Evolutionary conservation across 1,140 invertebrate species (phyloP).

Genomic region (Psix sp.): DNA sequence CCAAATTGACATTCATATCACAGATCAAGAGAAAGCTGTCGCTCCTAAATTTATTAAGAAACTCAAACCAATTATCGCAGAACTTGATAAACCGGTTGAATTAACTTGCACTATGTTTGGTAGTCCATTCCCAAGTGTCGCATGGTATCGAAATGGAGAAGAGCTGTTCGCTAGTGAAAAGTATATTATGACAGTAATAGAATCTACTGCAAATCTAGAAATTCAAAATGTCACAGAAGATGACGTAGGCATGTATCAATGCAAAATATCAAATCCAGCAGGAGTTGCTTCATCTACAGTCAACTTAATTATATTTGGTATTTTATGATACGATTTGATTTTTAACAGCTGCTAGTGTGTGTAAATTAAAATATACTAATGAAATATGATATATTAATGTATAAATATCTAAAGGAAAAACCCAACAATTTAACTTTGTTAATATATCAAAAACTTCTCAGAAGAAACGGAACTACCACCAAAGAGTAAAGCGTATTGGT

Average conservation of each 20-base stretch:
- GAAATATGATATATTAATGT: no score
- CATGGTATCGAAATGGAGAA: constrained; percentile 87
- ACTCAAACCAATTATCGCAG: constrained; percentile 81
- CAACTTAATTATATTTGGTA: constrained; percentile 84
- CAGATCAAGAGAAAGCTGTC: constrained; percentile 75
- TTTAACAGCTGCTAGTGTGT: not conserved
- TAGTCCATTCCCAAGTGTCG: constrained; percentile 82
- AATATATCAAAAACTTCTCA: no score
- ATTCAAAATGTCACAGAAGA: constrained; percentile 81
- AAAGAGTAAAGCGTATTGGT: no score
- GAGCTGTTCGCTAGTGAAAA: constrained; percentile 81
- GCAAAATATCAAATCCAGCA: constrained; percentile 85
- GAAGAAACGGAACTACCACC: no score
- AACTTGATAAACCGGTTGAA: constrained; percentile 80
- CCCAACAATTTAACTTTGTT: no score
- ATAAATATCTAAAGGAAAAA: no score
- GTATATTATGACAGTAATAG: constrained; percentile 79
- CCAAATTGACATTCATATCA: constrained; percentile 76
- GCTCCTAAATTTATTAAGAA: constrained; percentile 85
- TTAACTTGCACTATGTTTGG: constrained; percentile 84
- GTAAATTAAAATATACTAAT: constrained; percentile 43
- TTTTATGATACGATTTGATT: constrained; percentile 18
- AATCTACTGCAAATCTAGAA: constrained; percentile 82
- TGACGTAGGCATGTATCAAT: constrained; percentile 88
- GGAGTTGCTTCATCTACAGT: constrained; percentile 88